These are phyloP conservation scores for Drosophila mayri DNA, from an alignment of 1,140 invertebrate species.

Conservation along the genomic window DNA sequence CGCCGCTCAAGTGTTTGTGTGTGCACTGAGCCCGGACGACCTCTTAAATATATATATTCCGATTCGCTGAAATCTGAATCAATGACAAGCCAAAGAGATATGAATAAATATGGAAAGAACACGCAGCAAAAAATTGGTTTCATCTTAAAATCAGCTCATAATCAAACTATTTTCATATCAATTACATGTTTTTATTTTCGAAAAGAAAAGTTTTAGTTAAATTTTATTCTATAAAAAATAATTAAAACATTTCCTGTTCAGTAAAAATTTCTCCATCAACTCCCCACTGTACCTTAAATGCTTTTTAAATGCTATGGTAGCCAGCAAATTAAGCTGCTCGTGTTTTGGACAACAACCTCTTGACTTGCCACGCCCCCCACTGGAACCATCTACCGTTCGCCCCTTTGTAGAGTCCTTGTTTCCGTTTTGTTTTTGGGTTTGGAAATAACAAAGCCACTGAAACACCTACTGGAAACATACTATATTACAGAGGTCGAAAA, in stretches of 20 bases:
- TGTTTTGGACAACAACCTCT: slow-evolving; percentile 53
- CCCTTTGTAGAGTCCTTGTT: slow-evolving; percentile 12
- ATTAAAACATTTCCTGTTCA: slow-evolving; percentile 9
- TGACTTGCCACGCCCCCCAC: slow-evolving; percentile 40
- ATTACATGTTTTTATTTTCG: too few species aligned
- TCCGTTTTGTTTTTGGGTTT: slow-evolving; percentile 43
- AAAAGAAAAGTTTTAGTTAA: too few species aligned
- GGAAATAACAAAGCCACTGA: slow-evolving; percentile 48
- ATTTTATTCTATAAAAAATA: neutral
- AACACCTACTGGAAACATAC: slow-evolving; percentile 58
- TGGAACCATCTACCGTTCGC: slow-evolving; percentile 21
- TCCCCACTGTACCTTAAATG: slow-evolving; percentile 66
- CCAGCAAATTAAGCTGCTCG: slow-evolving; percentile 67
- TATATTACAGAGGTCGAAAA: slow-evolving; percentile 51
- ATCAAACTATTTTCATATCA: too few species aligned
- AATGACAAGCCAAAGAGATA: slow-evolving; percentile 28
- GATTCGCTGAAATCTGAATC: slow-evolving; percentile 22
- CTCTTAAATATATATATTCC: slow-evolving; percentile 27
- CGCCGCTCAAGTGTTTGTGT: slow-evolving; percentile 38
- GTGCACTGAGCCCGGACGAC: slow-evolving; percentile 71
- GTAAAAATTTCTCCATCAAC: slow-evolving; percentile 12
- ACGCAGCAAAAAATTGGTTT: neutral
- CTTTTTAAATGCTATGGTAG: slow-evolving; percentile 66
- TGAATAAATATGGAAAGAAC: neutral
- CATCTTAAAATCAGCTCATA: neutral